These are phyloP conservation scores for Cryptoblepharus egeriae DNA, from an alignment of 2,797 vertebrate genomes.

Conservation along the genomic window DNA sequence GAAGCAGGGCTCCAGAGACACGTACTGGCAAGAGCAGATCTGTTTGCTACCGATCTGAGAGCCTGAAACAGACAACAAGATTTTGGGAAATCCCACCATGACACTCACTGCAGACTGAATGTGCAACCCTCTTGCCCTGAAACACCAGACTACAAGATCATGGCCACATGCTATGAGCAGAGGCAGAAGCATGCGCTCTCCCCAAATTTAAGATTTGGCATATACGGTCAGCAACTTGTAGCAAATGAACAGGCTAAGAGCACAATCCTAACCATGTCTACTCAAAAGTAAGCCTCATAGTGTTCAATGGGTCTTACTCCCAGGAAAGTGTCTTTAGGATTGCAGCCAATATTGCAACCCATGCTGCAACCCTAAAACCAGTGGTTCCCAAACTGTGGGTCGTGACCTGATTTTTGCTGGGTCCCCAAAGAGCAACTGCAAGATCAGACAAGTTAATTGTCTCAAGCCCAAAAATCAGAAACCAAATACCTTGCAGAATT, in stretches of 20 bases:
- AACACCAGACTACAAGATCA: not conserved
- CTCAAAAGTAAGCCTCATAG: too few species aligned
- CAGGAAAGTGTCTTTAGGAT: too few species aligned
- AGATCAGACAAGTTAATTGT: too few species aligned
- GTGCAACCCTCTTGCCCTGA: not conserved
- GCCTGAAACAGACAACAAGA: conserved; percentile 40
- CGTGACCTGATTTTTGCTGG: too few species aligned
- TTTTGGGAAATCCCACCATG: not conserved
- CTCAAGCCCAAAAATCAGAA: too few species aligned
- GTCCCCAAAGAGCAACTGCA: too few species aligned
- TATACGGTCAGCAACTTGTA: not conserved
- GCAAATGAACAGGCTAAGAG: not conserved
- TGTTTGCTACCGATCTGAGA: conserved; percentile 60
- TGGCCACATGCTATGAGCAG: not conserved
- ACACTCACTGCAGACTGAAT: not conserved
- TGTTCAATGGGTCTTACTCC: too few species aligned
- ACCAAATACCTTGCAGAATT: too few species aligned
- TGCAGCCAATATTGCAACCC: too few species aligned
- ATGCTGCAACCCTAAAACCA: too few species aligned
- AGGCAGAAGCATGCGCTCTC: not conserved
- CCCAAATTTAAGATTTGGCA: not conserved
- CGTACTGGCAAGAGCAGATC: conserved; percentile 80
- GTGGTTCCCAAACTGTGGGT: too few species aligned
- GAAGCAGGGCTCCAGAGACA: conserved; percentile 86
- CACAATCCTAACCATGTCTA: too few species aligned